Evolutionary conservation across 2,797 vertebrate species (phyloP).

Genomic region (Lepus oiostolus): DNA sequence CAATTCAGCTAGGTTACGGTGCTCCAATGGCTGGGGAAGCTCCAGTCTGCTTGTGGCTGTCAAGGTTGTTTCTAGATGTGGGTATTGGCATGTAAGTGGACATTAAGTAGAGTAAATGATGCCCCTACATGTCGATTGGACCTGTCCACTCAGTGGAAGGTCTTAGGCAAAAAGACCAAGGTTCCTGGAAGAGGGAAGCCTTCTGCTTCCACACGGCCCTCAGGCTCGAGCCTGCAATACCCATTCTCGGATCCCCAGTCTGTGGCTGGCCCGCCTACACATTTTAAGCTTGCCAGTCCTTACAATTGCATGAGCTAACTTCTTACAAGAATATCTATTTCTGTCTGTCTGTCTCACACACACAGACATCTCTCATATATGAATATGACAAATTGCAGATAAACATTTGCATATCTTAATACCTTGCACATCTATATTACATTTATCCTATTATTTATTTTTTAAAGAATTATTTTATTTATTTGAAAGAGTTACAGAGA

Average conservation of each 20-base stretch:
- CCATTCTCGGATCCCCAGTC: not conserved
- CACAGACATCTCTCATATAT: too few relatives aligned
- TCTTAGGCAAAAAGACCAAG: not conserved
- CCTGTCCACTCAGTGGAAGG: constrained; percentile 20
- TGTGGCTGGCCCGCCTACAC: not conserved
- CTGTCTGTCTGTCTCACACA: too few relatives aligned
- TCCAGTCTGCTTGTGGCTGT: not conserved
- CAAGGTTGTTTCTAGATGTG: not conserved
- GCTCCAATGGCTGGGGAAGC: not conserved
- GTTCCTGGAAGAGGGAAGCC: not conserved
- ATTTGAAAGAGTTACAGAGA: too few relatives aligned
- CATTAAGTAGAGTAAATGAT: not conserved
- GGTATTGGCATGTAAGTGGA: not conserved
- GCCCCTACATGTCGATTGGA: not conserved
- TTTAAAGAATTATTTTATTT: too few relatives aligned
- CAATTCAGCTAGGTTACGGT: not conserved
- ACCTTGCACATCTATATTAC: too few relatives aligned
- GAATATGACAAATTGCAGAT: too few relatives aligned
- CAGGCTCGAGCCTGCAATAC: not conserved
- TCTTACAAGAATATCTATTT: not conserved
- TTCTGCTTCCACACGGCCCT: constrained; percentile 23
- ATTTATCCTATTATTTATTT: too few relatives aligned
- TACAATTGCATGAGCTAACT: not conserved
- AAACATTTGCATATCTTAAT: too few relatives aligned
- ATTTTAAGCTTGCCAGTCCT: not conserved